These are phyloP conservation scores for Megamerina dolium DNA, from an alignment of 2,888 invertebrate genomes.

Conservation along the genomic window DNA sequence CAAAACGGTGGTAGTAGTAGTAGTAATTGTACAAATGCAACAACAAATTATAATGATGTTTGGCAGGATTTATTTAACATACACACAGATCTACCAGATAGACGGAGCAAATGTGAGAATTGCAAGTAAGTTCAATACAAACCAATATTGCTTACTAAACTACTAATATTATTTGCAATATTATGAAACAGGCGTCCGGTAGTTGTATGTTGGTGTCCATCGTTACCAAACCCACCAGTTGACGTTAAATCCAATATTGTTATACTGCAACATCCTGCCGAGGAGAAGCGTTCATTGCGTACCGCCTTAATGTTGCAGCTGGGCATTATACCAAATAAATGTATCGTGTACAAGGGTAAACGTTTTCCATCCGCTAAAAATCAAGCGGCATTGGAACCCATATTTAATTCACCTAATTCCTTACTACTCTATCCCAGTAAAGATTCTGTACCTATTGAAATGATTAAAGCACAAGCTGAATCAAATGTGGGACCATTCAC, in stretches of 20 bases:
- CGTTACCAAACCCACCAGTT: conserved; percentile 66
- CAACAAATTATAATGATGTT: conserved; percentile 49
- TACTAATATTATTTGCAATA: background rate
- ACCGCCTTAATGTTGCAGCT: conserved; percentile 85
- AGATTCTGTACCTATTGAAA: conserved; percentile 64
- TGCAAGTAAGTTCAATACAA: conserved; percentile 64
- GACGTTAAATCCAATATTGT: conserved; percentile 66
- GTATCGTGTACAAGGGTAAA: conserved; percentile 65
- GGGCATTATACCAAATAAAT: conserved; percentile 67
- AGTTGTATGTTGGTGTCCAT: conserved; percentile 86
- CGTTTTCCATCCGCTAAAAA: conserved; percentile 66
- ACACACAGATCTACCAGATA: conserved; percentile 68
- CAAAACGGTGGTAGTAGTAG: too few relatives aligned
- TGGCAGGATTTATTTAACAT: conserved; percentile 71
- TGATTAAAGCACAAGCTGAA: conserved; percentile 23
- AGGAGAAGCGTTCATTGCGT: conserved; percentile 80
- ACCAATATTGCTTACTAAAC: background rate
- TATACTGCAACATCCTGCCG: conserved; percentile 87
- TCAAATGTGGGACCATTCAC: conserved; percentile 57
- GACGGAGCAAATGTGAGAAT: conserved; percentile 60
- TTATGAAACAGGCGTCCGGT: conserved; percentile 63
- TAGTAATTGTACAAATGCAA: too few relatives aligned
- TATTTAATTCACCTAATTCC: conserved; percentile 59
- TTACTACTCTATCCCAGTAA: conserved; percentile 76
- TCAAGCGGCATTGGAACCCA: conserved; percentile 54